Percentiles rank a stretch among this genome's conserved stretches.
Evolutionary conservation across 1,140 invertebrate genomes (phyloP).

Genomic region (Lepeophtheirus salmonis): DNA sequence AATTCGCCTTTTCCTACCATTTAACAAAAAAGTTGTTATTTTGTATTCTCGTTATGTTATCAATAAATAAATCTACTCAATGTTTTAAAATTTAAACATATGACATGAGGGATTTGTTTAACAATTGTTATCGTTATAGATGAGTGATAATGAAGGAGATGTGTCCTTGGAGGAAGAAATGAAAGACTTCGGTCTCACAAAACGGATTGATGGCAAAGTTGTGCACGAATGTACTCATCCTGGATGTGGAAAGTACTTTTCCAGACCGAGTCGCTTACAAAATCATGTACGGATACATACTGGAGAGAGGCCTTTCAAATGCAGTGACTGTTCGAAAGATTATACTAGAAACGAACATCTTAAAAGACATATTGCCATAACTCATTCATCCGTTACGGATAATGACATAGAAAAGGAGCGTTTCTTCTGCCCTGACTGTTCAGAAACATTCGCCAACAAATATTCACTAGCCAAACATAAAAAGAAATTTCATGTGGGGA

Average conservation of each 20-base stretch:
- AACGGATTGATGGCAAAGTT: no score
- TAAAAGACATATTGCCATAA: neutral
- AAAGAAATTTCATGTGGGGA: neutral
- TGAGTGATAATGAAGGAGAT: neutral
- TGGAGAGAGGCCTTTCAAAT: neutral
- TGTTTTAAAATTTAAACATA: neutral
- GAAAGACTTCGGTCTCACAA: neutral
- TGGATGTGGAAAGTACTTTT: slow-evolving; percentile 1
- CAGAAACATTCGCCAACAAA: neutral
- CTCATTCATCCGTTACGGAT: neutral
- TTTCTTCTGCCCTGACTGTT: neutral
- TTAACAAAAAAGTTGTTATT: neutral
- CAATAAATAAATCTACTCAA: neutral
- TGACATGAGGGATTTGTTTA: no score
- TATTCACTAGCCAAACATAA: neutral
- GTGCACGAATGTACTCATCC: neutral
- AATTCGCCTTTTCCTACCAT: neutral
- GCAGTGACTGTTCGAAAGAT: neutral
- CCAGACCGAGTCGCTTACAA: neutral
- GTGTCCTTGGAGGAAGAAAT: neutral
- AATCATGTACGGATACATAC: neutral
- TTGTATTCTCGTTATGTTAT: neutral
- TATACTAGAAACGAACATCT: neutral
- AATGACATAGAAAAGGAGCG: neutral
- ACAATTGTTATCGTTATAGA: neutral